Evolutionary conservation across 2,797 vertebrate genomes (phyloP).

Genomic region (Sciaenops ocellatus): DNA sequence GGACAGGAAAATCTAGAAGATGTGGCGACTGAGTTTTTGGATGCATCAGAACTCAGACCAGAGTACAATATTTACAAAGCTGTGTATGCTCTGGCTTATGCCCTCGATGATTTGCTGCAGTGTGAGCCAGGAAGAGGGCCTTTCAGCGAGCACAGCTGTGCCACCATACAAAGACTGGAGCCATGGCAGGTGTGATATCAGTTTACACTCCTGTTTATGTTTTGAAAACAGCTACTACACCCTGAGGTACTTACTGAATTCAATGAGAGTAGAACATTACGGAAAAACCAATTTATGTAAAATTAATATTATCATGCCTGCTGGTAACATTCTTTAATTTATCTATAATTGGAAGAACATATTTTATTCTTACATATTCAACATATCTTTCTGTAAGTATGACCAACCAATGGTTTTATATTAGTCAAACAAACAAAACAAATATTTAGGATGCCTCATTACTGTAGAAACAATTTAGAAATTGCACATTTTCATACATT

Average conservation of each 20-base stretch:
- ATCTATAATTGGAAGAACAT: neutral
- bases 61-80: neutral
- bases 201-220: neutral
- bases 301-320: neutral
- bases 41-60: too few relatives aligned
- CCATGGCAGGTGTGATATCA: slow-evolving; percentile 79
- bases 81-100: neutral
- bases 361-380: neutral
- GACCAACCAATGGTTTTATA: too few relatives aligned
- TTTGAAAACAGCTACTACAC: slow-evolving; percentile 15
- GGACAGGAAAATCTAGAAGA: too few relatives aligned
- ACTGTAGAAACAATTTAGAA: too few relatives aligned
- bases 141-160: slow-evolving; percentile 53
- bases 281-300: neutral
- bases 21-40: too few relatives aligned
- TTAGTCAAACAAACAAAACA: too few relatives aligned
- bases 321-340: too few relatives aligned
- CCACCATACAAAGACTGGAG: slow-evolving; percentile 47
- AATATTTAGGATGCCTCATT: too few relatives aligned
- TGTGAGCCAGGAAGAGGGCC: slow-evolving; percentile 70
- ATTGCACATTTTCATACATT: too few relatives aligned
- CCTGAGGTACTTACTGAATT: neutral
- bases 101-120: neutral
- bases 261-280: neutral
- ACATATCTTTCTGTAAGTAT: too few relatives aligned